Base-by-base conservation (phyloP, 2,113 vertebrate species). In the Cynopterus brachyotis region DNA sequence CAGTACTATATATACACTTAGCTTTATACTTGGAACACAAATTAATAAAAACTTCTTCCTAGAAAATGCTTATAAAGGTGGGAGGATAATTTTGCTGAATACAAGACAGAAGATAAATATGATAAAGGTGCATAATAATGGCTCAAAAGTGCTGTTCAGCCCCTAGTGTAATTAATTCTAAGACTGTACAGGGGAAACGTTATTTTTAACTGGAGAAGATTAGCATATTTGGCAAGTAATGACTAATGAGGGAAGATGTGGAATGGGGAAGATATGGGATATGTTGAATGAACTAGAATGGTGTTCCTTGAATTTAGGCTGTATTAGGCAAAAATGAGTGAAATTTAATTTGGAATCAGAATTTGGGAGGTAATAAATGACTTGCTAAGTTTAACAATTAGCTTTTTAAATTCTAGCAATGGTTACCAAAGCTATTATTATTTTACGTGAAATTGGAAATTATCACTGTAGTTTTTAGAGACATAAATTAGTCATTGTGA, bases 191-290 rank as follows among this genome's bases (percentile, higher is more conserved):
- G 80, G 76, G 79, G 53, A 91, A 85, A 89, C 59, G 78, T 81
- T 94, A 91, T 95, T 97, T 97, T 97, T 97, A 93, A 96, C 94
- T 82, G 55, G 64, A 95, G 94, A 85, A 82, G 80, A 91, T 88
- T 81, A 96, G 76, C 91, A 94, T 73, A n/a, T 42, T 78, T 95
- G 80, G 76, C 30, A 85, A 93, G 96, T 57, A 12, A 85, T 42
- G 85, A 96, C 94, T 94, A 83, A 95, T 19, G 42, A 97, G 73
- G 50, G 66, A 64, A 89, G 73, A 72, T 53, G 64, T 50, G 20
- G 69, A 47, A 50, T 9, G 45, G 72, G 73, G 32, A 60, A 42
- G 79, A 45, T 24, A 57, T 19, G 62, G 28, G 72, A 64, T 53
- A 8, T 59, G 9, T 0, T 35, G 84, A 94, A 55, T 37, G 28